Base-by-base conservation (phyloP, 2,888 invertebrate species). In the Heliconius ismenius region DNA sequence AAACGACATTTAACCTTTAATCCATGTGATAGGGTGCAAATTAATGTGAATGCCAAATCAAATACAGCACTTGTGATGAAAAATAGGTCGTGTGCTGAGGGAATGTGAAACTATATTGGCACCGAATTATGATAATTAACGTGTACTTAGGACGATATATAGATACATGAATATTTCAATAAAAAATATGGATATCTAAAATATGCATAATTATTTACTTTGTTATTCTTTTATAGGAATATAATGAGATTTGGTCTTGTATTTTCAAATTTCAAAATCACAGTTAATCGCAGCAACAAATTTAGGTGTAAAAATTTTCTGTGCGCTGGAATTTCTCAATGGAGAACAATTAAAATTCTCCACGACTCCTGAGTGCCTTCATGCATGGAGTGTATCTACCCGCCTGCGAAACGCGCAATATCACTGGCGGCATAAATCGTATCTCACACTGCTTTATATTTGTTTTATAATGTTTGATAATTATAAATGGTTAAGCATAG, bases 331-430 rank as follows among this genome's bases (percentile, higher is more conserved):
- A 89, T 90, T 87, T 90, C 90, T 92, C 90, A 92, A 92, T 91
- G 91, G 90, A 87, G 84, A 83, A 91, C 92, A 92, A 93, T 93
- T 93, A 93, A 92, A 87, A 93, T 92, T 93, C 92, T 87, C 83
- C 82, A 83, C 89, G 88, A 85, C 86, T 86, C 84, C 81, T 79
- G 83, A 85, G 87, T 84, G 87, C 86, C 87, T 84, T 82, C 88
- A 87, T 89, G 89, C 89, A 89, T 91, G 87, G 83, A 85, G 83
- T 87, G 85, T 83, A 85, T 84, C 79, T 81, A 79, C 79, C 79
- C 82, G 83, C 82, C 84, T 83, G 84, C 87, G 86, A 90, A 86
- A 88, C 86, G 84, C 86, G 86, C 90, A 88, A 88, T 91, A 89
- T 88, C 87, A 86, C 89, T 86, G 87, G 85, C 81, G 82, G 83